These are phyloP conservation scores for Sinhomidia bicolor DNA, from an alignment of 2,888 invertebrate genomes.

Conservation along the genomic window DNA sequence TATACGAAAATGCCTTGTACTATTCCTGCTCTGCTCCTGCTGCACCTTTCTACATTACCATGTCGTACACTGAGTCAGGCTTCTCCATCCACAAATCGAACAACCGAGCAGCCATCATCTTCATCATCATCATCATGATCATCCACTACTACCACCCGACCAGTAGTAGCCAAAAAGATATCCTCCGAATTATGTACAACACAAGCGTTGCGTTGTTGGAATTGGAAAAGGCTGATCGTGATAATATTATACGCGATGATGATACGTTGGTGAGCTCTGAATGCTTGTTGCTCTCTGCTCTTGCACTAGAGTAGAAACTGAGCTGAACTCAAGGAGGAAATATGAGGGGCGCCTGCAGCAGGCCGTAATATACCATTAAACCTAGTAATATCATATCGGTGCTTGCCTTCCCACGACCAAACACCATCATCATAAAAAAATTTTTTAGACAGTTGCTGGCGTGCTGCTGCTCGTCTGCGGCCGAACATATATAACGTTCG, in stretches of 20 bases:
- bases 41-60: constrained; percentile 38
- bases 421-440: neutral
- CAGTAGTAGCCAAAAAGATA: constrained; percentile 51
- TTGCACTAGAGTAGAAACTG: neutral
- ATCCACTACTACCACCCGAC: neutral
- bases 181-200: constrained; percentile 47
- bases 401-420: constrained; percentile 33
- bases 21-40: constrained; percentile 44
- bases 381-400: neutral
- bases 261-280: constrained; percentile 5
- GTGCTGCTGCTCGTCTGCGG: neutral
- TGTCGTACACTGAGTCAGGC: constrained; percentile 36
- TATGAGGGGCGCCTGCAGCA: constrained; percentile 69
- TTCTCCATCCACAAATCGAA: constrained; percentile 54
- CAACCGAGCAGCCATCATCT: constrained; percentile 32
- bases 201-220: constrained; percentile 22
- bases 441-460: neutral
- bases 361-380: constrained; percentile 55
- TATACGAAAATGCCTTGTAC: constrained; percentile 49
- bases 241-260: neutral
- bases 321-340: constrained; percentile 53
- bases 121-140: neutral
- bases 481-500: neutral
- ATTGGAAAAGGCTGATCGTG: constrained; percentile 58
- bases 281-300: neutral